Conservation (phyloP, 64 coral and sea anemone genomes). For the Platygyra sinensis region DNA sequence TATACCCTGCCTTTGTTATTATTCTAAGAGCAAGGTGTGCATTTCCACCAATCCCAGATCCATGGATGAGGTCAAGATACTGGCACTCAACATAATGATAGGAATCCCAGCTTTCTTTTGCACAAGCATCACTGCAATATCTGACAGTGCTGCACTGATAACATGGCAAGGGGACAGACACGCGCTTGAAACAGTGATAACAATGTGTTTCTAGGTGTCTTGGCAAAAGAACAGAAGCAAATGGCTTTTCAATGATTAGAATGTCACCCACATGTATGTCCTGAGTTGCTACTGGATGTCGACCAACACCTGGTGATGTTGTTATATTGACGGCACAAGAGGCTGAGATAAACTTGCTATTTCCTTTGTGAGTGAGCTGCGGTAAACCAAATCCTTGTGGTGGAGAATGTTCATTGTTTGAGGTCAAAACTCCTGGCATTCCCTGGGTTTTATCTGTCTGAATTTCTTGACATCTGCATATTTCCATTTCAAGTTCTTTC, state of each 20-base stretch:
- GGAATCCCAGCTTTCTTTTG: constrained; percentile 66
- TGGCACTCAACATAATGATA: constrained; percentile 91
- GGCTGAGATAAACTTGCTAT: constrained; percentile 64
- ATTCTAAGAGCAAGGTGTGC: constrained; percentile 86
- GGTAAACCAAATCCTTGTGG: constrained; percentile 21
- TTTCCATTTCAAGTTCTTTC: constrained; percentile 71
- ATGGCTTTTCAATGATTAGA: constrained; percentile 83
- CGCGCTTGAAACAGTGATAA: constrained; percentile 72
- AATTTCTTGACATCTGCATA: background rate
- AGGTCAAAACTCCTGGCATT: background rate
- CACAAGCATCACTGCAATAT: constrained; percentile 81
- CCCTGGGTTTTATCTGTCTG: background rate
- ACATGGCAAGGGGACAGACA: constrained; percentile 60
- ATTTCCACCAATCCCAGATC: constrained; percentile 65
- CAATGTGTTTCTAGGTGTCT: constrained; percentile 68
- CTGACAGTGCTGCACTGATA: constrained; percentile 70
- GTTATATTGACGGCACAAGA: constrained; percentile 57
- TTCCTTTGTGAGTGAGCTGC: constrained; percentile 25
- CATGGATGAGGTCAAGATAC: constrained; percentile 68
- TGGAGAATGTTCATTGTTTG: background rate
- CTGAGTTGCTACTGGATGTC: constrained; percentile 74
- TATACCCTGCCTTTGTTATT: constrained; percentile 67
- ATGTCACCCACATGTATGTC: constrained; percentile 90
- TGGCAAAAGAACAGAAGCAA: constrained; percentile 91
- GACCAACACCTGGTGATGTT: constrained; percentile 21